Conservation (phyloP, 53 echinoderm and acorn worm genomes). For the Astropecten irregularis region DNA sequence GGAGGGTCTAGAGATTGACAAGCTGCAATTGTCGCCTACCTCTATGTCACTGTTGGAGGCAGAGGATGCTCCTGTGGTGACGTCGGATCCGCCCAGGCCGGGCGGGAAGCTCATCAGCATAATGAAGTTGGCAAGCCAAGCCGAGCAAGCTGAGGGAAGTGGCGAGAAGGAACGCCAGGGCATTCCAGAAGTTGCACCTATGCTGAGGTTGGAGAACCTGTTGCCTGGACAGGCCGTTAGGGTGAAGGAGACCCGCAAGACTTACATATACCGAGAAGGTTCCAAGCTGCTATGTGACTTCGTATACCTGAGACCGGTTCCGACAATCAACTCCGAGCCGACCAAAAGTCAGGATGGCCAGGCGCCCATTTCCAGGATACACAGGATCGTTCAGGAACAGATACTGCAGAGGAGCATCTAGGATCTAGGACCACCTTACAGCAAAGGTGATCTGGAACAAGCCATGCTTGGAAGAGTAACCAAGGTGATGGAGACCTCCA, state of each 20-base stretch:
- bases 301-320: not conserved
- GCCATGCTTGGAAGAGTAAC: no score
- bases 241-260: not conserved
- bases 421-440: no score
- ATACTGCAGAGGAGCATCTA: not conserved
- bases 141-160: not conserved
- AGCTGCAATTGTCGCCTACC: not conserved
- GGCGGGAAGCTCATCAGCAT: not conserved
- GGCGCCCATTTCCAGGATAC: not conserved
- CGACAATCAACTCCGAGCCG: no score
- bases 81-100: not conserved
- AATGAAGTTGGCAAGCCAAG: not conserved
- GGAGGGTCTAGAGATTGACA: not conserved
- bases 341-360: no score
- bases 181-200: not conserved
- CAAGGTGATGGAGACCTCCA: no score
- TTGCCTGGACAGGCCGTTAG: no score
- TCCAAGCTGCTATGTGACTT: not conserved
- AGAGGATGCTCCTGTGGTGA: not conserved
- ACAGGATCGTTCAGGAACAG: not conserved
- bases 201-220: constrained; percentile 2
- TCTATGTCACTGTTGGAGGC: not conserved
- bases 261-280: no score
- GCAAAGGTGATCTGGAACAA: no score
- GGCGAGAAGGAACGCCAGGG: not conserved